Evolutionary conservation across 2,113 vertebrate species (phyloP).

Genomic region (Leucopsar rothschildi): DNA sequence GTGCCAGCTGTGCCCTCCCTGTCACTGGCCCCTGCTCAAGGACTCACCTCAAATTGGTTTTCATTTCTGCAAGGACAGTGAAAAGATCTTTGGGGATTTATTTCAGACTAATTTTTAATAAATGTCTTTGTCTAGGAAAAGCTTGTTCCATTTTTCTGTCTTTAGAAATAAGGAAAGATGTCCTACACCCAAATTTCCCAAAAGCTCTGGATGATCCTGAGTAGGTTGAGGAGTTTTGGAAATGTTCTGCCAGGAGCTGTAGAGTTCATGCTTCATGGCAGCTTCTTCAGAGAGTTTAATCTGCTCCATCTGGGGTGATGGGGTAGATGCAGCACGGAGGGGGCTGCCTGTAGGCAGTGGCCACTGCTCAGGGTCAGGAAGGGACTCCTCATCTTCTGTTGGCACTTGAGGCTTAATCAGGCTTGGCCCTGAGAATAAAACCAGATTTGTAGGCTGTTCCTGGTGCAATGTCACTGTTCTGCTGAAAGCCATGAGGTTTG

Average conservation of each 20-base stretch:
- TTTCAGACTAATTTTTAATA: neutral
- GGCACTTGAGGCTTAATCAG: neutral
- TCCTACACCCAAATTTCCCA: neutral
- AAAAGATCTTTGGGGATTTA: neutral
- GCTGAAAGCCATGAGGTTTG: neutral
- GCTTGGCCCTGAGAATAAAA: neutral
- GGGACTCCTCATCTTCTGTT: neutral
- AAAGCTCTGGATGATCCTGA: neutral
- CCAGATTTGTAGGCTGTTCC: neutral
- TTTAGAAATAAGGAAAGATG: neutral
- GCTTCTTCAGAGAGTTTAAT: neutral
- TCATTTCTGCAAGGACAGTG: neutral
- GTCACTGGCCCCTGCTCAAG: accelerated
- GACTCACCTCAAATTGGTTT: neutral
- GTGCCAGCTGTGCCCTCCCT: constrained; percentile 16
- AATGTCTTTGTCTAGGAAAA: neutral
- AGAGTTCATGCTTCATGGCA: neutral
- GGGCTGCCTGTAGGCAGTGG: neutral
- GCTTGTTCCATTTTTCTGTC: neutral
- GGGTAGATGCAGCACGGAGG: neutral
- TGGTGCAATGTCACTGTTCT: neutral
- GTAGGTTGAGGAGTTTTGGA: neutral
- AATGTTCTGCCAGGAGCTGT: neutral
- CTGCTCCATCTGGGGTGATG: neutral
- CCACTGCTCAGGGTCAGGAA: neutral